Base-by-base conservation (phyloP, 2,888 invertebrate species). In the Aphidoletes aphidimyza region DNA sequence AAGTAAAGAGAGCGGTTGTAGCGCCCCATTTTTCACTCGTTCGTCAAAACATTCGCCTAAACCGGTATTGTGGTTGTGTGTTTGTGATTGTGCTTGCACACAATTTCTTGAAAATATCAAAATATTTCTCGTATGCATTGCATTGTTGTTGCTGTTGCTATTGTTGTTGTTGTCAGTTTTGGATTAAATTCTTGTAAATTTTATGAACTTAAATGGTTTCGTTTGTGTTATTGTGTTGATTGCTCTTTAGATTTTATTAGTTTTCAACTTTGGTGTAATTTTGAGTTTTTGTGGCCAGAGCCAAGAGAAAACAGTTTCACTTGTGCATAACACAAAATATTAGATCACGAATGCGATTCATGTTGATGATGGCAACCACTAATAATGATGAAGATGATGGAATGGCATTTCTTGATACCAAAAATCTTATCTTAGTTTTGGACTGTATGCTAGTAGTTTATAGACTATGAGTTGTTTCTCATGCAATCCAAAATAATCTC, bases 181-280 rank as follows among this genome's bases (percentile, higher is more conserved):
- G 69, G 30, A 30, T 69, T 69, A 30, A 30, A 69, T 69, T 69
- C 69, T 30, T 69, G 69, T n/a, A 69, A 11, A 34, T 69, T 69
- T 69, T 30, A 69, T 69, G 34, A 69, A 30, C 69, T 69, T 69
- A 3, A 69, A 69, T 69, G 30, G 3, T 69, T 69, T 34, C 81
- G 9, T 81, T n/a, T n/a, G n/a, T n/a, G n/a, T n/a, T n/a, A n/a
- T n/a, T 81, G n/a, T n/a, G 8, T 78, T 78, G 36, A 78, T 81
- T 81, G 37, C 39, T 81, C n/a, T 36, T n/a, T 37, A 6, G 11
- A 81, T 81, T 36, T 81, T 81, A 81, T 81, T 81, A 81, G 37
- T 37, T 81, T 81, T 81, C 14, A 37, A 37, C n/a, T 81, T 54
- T 69, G 69, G 3, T 69, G 69, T 69, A 69, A 54, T 54, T n/a